Evolutionary conservation across 2,113 vertebrate species (phyloP).

Genomic region (Panthera tigris): DNA sequence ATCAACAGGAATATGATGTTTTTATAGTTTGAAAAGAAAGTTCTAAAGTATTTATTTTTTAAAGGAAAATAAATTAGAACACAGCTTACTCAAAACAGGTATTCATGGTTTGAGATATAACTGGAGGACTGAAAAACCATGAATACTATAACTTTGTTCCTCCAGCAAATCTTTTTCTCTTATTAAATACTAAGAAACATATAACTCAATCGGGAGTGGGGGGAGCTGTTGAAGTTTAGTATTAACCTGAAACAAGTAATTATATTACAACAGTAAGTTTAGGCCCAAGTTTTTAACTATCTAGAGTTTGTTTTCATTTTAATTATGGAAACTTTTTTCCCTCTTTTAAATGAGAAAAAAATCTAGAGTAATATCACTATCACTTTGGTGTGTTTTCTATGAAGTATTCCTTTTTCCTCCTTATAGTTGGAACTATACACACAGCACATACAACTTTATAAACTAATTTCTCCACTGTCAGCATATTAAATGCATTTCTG

Average conservation of each 20-base stretch:
- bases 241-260: constrained; percentile 33
- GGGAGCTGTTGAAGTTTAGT: not conserved
- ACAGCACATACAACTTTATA: not conserved
- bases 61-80: constrained; percentile 25
- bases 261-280: not conserved
- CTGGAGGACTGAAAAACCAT: constrained; percentile 2
- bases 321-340: not conserved
- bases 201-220: not conserved
- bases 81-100: constrained; percentile 1
- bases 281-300: constrained; percentile 4
- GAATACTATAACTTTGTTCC: not conserved
- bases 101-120: not conserved
- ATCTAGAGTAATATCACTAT: not conserved
- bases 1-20: not conserved
- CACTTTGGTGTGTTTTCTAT: not conserved
- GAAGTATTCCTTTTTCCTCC: not conserved
- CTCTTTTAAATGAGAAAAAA: not conserved
- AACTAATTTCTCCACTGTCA: not conserved
- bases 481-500: constrained; percentile 1
- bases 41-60: not conserved
- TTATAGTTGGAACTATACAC: not conserved
- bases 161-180: constrained; percentile 4
- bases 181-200: constrained; percentile 1
- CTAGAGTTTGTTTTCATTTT: not conserved
- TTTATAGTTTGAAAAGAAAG: not conserved